Conservation (phyloP, 2,797 vertebrate species). For the Somateria mollissima region DNA sequence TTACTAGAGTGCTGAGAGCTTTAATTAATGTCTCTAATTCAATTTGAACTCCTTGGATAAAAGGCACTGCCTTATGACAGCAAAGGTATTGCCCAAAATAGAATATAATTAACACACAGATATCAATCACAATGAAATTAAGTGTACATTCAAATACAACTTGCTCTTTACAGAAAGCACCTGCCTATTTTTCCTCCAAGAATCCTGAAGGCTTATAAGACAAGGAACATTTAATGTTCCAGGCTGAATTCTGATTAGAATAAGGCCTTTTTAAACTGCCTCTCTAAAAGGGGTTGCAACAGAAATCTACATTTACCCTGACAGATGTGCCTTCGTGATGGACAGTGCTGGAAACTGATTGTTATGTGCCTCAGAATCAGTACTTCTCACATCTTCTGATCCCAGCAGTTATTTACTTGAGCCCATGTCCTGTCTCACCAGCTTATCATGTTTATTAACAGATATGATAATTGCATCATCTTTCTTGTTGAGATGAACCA, state of each 20-base stretch:
- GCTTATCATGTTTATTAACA: not conserved
- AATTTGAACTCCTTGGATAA: conserved; percentile 73
- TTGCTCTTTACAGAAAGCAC: conserved; percentile 59
- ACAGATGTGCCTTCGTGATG: not conserved
- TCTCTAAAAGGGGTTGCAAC: not conserved
- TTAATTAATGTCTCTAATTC: conserved; percentile 73
- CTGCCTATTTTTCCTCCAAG: conserved; percentile 53
- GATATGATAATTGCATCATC: not conserved
- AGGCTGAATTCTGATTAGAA: not conserved
- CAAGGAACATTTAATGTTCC: not conserved
- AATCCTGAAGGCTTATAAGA: conserved; percentile 37
- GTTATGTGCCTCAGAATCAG: not conserved
- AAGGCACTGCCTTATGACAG: conserved; percentile 66
- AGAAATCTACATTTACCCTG: not conserved
- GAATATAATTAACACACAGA: conserved; percentile 73
- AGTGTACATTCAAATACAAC: conserved; percentile 68
- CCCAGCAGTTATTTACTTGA: not conserved
- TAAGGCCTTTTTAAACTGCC: not conserved
- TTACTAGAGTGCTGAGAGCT: conserved; percentile 64
- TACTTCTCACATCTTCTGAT: not conserved
- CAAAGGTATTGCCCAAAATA: conserved; percentile 68
- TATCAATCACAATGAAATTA: conserved; percentile 71
- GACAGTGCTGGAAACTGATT: not conserved
- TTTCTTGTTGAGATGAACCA: not conserved
- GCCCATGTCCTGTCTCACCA: not conserved